Evolutionary conservation across 2,888 invertebrate genomes (phyloP).

Genomic region (Actias luna): DNA sequence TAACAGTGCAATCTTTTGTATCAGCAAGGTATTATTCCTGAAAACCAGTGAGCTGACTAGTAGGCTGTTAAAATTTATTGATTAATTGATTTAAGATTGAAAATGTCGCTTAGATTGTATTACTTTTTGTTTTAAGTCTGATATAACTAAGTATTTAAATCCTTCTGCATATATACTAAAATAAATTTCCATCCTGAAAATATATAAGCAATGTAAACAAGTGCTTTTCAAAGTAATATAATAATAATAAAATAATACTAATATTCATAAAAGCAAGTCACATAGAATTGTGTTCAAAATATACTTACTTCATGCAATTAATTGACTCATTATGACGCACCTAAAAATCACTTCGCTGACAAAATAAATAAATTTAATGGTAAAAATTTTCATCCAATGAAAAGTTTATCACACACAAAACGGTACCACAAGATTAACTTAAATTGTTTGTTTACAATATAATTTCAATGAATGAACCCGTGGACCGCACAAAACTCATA

Average conservation of each 20-base stretch:
- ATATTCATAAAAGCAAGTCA: background rate
- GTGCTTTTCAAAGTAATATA: background rate
- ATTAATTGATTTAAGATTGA: background rate
- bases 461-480: conserved; percentile 25
- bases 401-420: background rate
- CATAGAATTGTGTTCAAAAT: background rate
- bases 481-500: conserved; percentile 46
- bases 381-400: background rate
- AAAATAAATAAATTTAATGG: background rate
- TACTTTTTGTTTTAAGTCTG: background rate
- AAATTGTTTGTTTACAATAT: conserved; percentile 30
- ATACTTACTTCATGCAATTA: background rate
- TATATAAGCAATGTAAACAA: background rate
- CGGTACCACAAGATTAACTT: background rate
- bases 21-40: background rate
- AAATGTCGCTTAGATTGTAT: background rate
- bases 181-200: background rate
- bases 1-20: background rate
- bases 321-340: background rate
- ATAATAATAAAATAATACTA: background rate
- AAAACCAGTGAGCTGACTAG: background rate
- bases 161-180: background rate
- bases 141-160: too few species aligned
- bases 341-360: background rate
- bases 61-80: too few species aligned